Percentiles rank a stretch among this genome's conserved stretches.
These are phyloP conservation scores for Oryzias sinensis DNA, from an alignment of 2,797 vertebrate species.

Conservation along the genomic window DNA sequence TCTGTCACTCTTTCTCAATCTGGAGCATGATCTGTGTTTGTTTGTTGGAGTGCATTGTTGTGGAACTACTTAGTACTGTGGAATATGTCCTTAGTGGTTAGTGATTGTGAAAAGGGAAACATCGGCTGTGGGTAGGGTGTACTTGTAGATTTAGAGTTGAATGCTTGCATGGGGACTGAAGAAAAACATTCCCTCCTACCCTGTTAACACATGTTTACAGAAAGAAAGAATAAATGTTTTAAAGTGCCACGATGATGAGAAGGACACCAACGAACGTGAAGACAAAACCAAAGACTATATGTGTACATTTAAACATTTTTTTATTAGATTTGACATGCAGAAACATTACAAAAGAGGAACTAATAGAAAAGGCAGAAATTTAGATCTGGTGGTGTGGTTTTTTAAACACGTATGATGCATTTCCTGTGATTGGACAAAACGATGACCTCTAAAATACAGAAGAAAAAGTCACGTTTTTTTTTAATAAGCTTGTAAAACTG, in stretches of 20 bases:
- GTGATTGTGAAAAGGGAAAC: not conserved
- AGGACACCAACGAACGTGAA: conserved; percentile 12
- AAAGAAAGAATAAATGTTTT: conserved; percentile 22
- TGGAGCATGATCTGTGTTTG: not conserved
- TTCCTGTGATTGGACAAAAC: conserved; percentile 9
- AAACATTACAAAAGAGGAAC: conserved; percentile 15
- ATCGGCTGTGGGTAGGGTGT: conserved; percentile 15
- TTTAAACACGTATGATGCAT: conserved; percentile 2
- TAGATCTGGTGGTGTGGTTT: conserved; percentile 29
- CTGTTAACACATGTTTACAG: conserved; percentile 15
- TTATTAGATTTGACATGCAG: not conserved
- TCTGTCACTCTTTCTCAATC: not conserved
- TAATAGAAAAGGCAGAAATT: conserved; percentile 21
- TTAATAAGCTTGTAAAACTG: too few relatives aligned
- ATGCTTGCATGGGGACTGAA: conserved; percentile 25
- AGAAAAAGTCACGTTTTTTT: not conserved
- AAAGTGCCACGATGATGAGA: conserved; percentile 17
- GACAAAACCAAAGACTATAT: conserved; percentile 7
- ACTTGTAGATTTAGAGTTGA: conserved; percentile 13
- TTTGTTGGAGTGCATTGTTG: conserved; percentile 2
- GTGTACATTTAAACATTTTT: not conserved
- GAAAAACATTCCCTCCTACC: conserved; percentile 33
- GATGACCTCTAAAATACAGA: conserved; percentile 9
- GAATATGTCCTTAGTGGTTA: not conserved
- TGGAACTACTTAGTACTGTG: not conserved